Evolutionary conservation across 2,888 invertebrate genomes (phyloP), one percentile per base, ranked within the genome.

Genomic region (Herminia tarsipennalis): DNA sequence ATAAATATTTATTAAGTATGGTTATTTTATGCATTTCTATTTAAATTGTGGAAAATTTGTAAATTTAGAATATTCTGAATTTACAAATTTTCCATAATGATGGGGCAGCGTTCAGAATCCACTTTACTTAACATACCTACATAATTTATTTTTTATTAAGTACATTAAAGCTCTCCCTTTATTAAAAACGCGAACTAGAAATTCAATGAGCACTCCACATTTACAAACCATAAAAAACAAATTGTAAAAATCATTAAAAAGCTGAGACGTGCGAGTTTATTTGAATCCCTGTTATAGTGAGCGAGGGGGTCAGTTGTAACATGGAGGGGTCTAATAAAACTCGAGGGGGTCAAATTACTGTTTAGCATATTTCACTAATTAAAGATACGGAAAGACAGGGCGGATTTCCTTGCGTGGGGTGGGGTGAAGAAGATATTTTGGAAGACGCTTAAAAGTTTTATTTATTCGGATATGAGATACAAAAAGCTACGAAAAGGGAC

Each of bases 351-450:
- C 63, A 44, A 66, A 70, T 55, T 56, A 43, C 67, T 71, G 66
- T 60, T 84, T 82, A 83, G 69, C 83, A 81, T 82, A 80, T 77
- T 83, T 72, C 65, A 75, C 78, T 82, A 86, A 86, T 86, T 86
- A 84, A 83, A 83, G 74, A 76, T 68, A 65, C 70, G 65, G 47
- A 67, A 63, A 63, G 59, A 28, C 28, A 2, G 5, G 18, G 16
- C 25, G 18, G 12, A 44, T 21, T 30, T 37, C 16, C 32, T 13
- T 27, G 17, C 9, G 21, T 20, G 30, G 32, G 50, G 37, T 24
- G 13, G 21, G 20, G 25, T 9, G 13, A 20, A 8, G 17, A 35
- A 34, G 21, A 22, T 44, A 43, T 33, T 38, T 30, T 12, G 12
- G 18, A 21, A 46, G 40, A 30, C 35, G 18, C 4, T 35, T 38